A percentile compares a stretch with the other conserved stretches of the same genome.
These are phyloP conservation scores for Gymnarchus niloticus DNA, from an alignment of 2,113 vertebrate species.

Conservation along the genomic window DNA sequence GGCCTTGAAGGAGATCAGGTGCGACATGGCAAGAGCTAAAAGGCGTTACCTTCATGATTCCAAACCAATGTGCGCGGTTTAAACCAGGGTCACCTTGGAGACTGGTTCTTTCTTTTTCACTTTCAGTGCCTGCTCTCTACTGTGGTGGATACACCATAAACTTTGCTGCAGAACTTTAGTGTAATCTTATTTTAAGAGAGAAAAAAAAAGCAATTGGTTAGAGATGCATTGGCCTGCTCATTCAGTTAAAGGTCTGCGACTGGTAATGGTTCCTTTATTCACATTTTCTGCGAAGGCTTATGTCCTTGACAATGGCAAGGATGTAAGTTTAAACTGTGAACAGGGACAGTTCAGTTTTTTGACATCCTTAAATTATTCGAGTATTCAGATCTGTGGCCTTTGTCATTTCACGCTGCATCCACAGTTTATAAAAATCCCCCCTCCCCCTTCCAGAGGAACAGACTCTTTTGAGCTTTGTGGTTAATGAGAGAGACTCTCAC, in stretches of 20 bases:
- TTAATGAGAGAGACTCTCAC: conserved; percentile 8
- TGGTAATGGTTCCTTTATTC: not conserved
- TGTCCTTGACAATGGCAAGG: not conserved
- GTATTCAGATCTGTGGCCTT: not conserved
- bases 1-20: not conserved
- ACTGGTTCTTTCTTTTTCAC: not conserved
- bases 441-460: not conserved
- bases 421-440: too few species aligned
- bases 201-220: not conserved
- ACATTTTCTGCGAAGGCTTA: not conserved
- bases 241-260: not conserved
- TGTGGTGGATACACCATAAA: not conserved
- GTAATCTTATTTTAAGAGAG: conserved; percentile 6
- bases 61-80: not conserved
- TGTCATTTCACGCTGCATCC: not conserved
- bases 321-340: not conserved
- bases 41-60: not conserved
- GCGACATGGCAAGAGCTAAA: not conserved
- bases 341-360: too few species aligned
- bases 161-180: conserved; percentile 18
- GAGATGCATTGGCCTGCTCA: not conserved
- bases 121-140: not conserved
- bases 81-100: not conserved
- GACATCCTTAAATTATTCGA: not conserved
- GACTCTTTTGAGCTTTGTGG: not conserved